These are phyloP conservation scores for Gulo gulo DNA, from an alignment of 2,113 vertebrate species.

Conservation along the genomic window DNA sequence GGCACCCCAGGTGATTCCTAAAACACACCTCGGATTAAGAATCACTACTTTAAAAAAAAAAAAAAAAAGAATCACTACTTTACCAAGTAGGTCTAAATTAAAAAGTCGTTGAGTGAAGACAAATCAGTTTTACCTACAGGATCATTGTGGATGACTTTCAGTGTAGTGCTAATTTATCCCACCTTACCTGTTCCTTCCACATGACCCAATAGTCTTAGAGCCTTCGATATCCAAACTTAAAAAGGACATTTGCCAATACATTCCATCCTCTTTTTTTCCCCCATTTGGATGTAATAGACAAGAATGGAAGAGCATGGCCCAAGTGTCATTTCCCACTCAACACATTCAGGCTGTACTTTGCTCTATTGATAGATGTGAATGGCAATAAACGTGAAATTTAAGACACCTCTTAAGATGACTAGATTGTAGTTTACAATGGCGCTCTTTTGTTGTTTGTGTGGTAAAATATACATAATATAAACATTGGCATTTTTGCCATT, in stretches of 20 bases:
- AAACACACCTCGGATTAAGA: neutral
- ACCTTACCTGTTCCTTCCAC: neutral
- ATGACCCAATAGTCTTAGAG: neutral
- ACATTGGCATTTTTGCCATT: neutral
- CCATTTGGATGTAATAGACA: neutral
- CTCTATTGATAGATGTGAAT: neutral
- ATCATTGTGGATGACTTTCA: neutral
- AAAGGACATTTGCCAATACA: neutral
- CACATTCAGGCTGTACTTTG: neutral
- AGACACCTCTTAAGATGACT: neutral
- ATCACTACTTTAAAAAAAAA: neutral
- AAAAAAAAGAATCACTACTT: neutral
- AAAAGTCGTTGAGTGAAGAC: neutral
- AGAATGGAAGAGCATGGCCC: too few relatives aligned
- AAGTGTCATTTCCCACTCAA: neutral
- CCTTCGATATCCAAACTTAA: neutral
- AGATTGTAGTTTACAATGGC: neutral
- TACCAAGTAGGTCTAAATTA: neutral
- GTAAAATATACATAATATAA: neutral
- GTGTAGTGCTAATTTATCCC: neutral
- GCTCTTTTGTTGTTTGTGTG: neutral
- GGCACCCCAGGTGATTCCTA: neutral
- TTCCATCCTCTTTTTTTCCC: neutral
- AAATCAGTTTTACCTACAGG: neutral
- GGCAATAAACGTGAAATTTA: neutral